Conservation (phyloP, 2,888 invertebrate genomes). For the Rhagium mordax region DNA sequence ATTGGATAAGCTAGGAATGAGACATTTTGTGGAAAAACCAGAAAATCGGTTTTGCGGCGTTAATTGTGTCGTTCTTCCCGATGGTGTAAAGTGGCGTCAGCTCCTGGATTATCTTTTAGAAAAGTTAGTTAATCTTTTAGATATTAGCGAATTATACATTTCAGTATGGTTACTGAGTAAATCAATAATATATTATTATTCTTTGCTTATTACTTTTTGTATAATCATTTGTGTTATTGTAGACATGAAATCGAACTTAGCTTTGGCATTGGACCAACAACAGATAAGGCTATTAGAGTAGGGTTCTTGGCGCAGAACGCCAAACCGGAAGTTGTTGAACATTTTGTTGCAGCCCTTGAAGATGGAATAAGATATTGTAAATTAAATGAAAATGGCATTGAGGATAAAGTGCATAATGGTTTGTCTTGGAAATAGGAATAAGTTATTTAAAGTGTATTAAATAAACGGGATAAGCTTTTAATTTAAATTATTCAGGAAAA, state of each 20-base stretch:
- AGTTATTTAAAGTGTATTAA: too few relatives aligned
- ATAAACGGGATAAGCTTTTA: too few relatives aligned
- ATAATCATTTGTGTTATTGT: constrained; percentile 29
- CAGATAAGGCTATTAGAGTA: constrained; percentile 82
- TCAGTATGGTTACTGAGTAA: too few relatives aligned
- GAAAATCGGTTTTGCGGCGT: constrained; percentile 78
- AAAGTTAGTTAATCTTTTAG: constrained; percentile 45
- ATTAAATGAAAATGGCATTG: background rate
- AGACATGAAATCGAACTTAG: constrained; percentile 80
- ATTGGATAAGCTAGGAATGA: constrained; percentile 76
- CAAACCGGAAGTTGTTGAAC: constrained; percentile 60
- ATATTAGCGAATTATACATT: too few relatives aligned
- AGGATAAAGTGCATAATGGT: too few relatives aligned
- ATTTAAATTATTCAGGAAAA: too few relatives aligned
- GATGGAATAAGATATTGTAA: constrained; percentile 54
- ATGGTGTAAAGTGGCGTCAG: constrained; percentile 74
- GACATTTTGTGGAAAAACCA: constrained; percentile 78
- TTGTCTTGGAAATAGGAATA: too few relatives aligned
- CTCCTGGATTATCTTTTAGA: constrained; percentile 48
- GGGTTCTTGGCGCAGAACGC: constrained; percentile 84
- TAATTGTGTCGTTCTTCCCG: constrained; percentile 76
- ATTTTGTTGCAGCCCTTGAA: constrained; percentile 62
- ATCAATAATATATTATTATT: too few relatives aligned
- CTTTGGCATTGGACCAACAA: constrained; percentile 85
- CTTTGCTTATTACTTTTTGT: too few relatives aligned